Base-by-base conservation (phyloP, 53 echinoderm and acorn worm species). In the Holothuria scabra region DNA sequence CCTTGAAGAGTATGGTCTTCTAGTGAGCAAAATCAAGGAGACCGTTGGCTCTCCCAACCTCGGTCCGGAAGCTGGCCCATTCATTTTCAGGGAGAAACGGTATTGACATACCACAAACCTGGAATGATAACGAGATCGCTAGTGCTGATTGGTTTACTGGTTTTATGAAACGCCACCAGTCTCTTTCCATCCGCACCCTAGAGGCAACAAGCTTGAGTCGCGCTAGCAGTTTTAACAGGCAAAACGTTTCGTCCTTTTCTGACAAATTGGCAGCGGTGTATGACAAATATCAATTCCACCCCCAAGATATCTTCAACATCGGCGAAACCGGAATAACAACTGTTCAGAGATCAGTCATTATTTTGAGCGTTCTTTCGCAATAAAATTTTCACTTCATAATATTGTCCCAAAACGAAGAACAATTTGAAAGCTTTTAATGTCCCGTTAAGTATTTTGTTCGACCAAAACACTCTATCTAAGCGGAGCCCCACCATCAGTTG, bases 251-350 rank as follows among this genome's bases (percentile, higher is more conserved):
- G 3, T 22, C 41, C 18, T 75, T 75, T 24, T 75, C 41, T 75
- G 34, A 75, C 41, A 75, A 75, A 64, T 35, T 82, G 60, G 82
- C 28, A 62, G 30, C 82, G 19, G 65, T 64, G 62, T 62, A 62
- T 61, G 82, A 82, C 3, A 82, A 62, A 82, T 82, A 82, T 24
- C 5, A 63, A 61, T 82, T 82, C 21, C 65, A 34, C 12, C 0
- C 82, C 37, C 82, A 63, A 25, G 65, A 82, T 35, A 82, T 82
- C 41, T 82, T 19, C 56, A 82, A 82, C 41, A 34, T 82, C 41
- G 82, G 63, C 32, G 82, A 62, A 82, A 82, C 82, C 35, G 41
- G 62, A 11, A 61, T 82, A 62, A 48, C 49, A 26, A 75, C 82
- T 63, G 82, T 63, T 4, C 32, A 26, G 28, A 25, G 46, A 80